Percentiles rank a stretch among this genome's conserved stretches.
phyloP scores from a whole-genome alignment of 2,888 invertebrate species.

The Agrochola macilenta region DNA sequence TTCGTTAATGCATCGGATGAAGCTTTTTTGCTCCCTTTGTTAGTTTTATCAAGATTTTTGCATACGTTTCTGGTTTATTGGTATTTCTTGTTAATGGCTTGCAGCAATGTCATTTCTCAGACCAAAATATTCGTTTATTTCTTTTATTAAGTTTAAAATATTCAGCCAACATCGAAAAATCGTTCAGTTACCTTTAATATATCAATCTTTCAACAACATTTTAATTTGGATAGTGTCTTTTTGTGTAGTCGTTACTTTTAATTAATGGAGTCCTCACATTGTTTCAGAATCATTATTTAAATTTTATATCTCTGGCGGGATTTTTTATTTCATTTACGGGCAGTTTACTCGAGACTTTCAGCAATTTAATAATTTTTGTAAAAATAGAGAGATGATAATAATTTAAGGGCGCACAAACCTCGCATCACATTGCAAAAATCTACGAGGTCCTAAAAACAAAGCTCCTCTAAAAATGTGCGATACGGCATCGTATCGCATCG shows the following conservation, averaged over 20 bases:
- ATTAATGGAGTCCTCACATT: slow-evolving; percentile 31
- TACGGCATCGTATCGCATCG: no score
- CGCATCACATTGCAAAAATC: no score
- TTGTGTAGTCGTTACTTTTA: slow-evolving; percentile 19
- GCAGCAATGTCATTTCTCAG: background rate
- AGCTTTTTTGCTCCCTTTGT: slow-evolving; percentile 53
- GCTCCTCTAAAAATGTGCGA: no score
- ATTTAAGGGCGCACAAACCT: no score
- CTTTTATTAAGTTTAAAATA: background rate
- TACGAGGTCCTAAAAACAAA: no score
- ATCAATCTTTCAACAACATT: background rate
- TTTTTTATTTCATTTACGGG: slow-evolving; percentile 12
- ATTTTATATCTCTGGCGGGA: slow-evolving; percentile 10
- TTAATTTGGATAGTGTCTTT: background rate
- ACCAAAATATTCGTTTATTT: background rate
- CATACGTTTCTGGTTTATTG: slow-evolving; percentile 33
- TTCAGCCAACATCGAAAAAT: background rate
- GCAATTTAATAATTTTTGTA: background rate
- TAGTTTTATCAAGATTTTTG: slow-evolving; percentile 55
- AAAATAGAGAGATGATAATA: background rate
- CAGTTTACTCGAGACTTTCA: slow-evolving; percentile 11
- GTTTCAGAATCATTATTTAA: slow-evolving; percentile 35
- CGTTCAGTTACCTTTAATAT: background rate
- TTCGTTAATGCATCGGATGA: slow-evolving; percentile 49
- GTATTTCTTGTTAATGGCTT: slow-evolving; percentile 34